Evolutionary conservation across 2,113 vertebrate genomes (phyloP).

Genomic region (Dipodomys spectabilis): DNA sequence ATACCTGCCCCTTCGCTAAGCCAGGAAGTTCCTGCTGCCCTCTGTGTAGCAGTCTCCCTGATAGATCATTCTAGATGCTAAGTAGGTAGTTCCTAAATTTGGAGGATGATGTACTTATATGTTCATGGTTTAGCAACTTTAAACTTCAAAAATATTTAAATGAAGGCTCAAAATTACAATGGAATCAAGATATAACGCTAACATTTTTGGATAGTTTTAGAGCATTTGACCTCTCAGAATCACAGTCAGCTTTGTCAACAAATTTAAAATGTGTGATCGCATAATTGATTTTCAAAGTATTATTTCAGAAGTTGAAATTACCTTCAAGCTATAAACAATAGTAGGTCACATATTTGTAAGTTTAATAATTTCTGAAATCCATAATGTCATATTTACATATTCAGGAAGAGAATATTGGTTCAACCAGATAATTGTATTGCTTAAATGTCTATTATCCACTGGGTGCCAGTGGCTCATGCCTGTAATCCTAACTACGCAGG

Average conservation of each 20-base stretch:
- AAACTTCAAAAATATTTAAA: background rate
- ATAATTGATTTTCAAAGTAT: background rate
- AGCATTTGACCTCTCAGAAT: background rate
- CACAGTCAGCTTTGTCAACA: background rate
- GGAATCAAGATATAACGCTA: background rate
- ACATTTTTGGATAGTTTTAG: conserved; percentile 38
- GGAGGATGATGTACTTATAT: background rate
- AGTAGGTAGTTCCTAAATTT: background rate
- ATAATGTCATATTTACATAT: background rate
- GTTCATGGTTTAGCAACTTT: background rate
- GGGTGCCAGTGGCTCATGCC: too few relatives aligned
- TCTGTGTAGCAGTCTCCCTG: background rate
- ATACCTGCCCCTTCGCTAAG: background rate
- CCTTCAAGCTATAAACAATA: background rate
- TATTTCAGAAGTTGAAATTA: conserved; percentile 37
- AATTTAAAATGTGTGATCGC: background rate
- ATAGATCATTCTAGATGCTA: background rate
- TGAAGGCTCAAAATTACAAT: background rate
- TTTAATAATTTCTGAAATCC: background rate
- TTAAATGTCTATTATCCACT: background rate
- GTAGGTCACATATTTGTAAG: conserved; percentile 11
- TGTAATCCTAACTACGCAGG: too few relatives aligned
- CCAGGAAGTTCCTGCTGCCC: background rate
- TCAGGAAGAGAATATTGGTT: background rate
- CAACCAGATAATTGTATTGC: background rate